These are phyloP conservation scores for Ceyx erithaca DNA, from an alignment of 2,797 vertebrate genomes.

Conservation along the genomic window DNA sequence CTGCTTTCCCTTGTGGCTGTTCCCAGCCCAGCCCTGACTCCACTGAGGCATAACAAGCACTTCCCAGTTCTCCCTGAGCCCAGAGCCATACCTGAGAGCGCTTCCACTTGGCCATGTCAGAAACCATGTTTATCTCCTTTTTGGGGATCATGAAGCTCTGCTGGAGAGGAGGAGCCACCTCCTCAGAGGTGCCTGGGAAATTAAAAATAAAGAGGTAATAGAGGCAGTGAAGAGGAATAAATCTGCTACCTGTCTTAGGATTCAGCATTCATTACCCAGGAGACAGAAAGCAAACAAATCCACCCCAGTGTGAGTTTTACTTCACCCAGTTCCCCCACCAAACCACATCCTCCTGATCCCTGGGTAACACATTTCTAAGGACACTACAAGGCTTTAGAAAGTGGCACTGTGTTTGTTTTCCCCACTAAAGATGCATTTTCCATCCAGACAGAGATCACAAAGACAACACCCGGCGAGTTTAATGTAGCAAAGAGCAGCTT, in stretches of 20 bases:
- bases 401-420: background rate
- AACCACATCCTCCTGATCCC: background rate
- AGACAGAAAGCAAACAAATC: background rate
- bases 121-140: conserved; percentile 94
- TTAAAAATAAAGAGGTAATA: background rate
- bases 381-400: background rate
- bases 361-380: background rate
- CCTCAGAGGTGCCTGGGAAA: conserved; percentile 83
- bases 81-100: conserved; percentile 85
- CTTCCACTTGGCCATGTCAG: conserved; percentile 97
- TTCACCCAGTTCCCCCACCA: background rate
- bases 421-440: background rate
- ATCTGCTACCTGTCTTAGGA: background rate
- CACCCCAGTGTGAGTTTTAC: background rate
- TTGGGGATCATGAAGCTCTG: conserved; percentile 88
- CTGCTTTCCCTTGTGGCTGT: background rate
- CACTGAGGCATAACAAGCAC: background rate
- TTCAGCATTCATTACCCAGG: background rate
- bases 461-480: background rate
- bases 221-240: background rate
- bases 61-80: background rate
- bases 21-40: background rate
- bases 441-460: background rate
- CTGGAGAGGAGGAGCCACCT: conserved; percentile 72
- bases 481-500: background rate